A percentile compares a stretch with the other conserved stretches of the same genome.
These are phyloP conservation scores for Thymelicus lineola DNA, from an alignment of 2,888 invertebrate genomes.

Conservation along the genomic window DNA sequence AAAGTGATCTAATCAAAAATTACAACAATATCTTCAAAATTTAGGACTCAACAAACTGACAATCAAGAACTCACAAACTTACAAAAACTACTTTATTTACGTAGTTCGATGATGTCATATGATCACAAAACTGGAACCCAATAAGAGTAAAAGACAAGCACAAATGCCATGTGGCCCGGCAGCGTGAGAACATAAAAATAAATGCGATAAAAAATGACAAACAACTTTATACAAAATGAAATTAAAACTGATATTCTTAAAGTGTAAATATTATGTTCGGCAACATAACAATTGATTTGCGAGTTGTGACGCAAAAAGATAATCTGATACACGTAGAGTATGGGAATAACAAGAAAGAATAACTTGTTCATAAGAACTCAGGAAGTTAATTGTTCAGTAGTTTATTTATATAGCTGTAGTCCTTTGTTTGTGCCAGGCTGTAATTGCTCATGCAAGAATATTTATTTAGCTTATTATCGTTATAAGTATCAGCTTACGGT, in stretches of 20 bases:
- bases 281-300: slow-evolving; percentile 23
- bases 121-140: slow-evolving; percentile 53
- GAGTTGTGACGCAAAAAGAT: slow-evolving; percentile 15
- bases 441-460: background rate
- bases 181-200: slow-evolving; percentile 78
- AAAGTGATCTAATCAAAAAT: no score
- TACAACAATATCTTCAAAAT: no score
- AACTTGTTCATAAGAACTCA: background rate
- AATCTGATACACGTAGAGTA: slow-evolving; percentile 19
- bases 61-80: slow-evolving; percentile 3
- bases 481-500: background rate
- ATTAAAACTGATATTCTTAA: slow-evolving; percentile 52
- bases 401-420: slow-evolving; percentile 14
- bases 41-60: no score
- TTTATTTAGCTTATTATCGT: background rate
- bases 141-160: slow-evolving; percentile 73
- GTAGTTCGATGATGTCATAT: slow-evolving; percentile 68
- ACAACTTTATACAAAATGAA: slow-evolving; percentile 31
- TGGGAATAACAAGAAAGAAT: slow-evolving; percentile 19
- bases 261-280: slow-evolving; percentile 45
- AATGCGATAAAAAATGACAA: slow-evolving; percentile 66
- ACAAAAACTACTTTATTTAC: background rate
- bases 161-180: slow-evolving; percentile 71
- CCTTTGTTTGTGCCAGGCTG: slow-evolving; percentile 4
- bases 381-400: slow-evolving; percentile 9